phyloP scores from a whole-genome alignment of 1,140 invertebrate genomes.

The Drosophila lini region DNA sequence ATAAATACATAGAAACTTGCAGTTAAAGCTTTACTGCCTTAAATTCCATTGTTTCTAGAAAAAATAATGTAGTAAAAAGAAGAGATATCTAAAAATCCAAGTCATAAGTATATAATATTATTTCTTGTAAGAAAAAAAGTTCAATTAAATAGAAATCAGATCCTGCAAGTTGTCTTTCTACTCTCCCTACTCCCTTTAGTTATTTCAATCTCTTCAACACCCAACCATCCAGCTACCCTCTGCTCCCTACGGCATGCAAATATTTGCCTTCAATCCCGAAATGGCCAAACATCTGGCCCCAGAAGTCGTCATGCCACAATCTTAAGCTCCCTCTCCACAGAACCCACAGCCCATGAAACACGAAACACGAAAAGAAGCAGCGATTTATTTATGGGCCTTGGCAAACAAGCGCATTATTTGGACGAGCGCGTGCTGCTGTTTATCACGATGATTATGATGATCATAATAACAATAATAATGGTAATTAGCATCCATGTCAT shows the following conservation, averaged over 20 bases:
- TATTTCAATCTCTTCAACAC: background rate
- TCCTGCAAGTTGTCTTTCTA: background rate
- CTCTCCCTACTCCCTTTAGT: background rate
- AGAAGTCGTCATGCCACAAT: slow-evolving; percentile 55
- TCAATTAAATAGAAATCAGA: slow-evolving; percentile 28
- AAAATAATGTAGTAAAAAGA: no score
- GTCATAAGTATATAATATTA: background rate
- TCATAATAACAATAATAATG: slow-evolving; percentile 7
- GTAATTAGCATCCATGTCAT: slow-evolving; percentile 37
- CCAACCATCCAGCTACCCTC: background rate
- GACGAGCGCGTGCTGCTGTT: slow-evolving; percentile 53
- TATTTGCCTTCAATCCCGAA: slow-evolving; percentile 62
- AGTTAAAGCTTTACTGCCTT: no score
- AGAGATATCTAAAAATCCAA: no score
- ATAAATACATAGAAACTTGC: background rate
- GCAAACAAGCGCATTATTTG: slow-evolving; percentile 81
- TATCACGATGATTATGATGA: slow-evolving; percentile 47
- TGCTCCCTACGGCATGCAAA: slow-evolving; percentile 35
- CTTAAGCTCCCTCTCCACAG: slow-evolving; percentile 35
- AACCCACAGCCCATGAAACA: background rate
- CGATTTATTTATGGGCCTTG: slow-evolving; percentile 73
- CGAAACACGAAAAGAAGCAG: slow-evolving; percentile 35
- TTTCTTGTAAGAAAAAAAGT: background rate
- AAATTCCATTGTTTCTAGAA: no score
- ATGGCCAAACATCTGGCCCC: slow-evolving; percentile 48